These are phyloP conservation scores for Marronus borbonicus DNA, from an alignment of 2,888 invertebrate species.

Conservation along the genomic window DNA sequence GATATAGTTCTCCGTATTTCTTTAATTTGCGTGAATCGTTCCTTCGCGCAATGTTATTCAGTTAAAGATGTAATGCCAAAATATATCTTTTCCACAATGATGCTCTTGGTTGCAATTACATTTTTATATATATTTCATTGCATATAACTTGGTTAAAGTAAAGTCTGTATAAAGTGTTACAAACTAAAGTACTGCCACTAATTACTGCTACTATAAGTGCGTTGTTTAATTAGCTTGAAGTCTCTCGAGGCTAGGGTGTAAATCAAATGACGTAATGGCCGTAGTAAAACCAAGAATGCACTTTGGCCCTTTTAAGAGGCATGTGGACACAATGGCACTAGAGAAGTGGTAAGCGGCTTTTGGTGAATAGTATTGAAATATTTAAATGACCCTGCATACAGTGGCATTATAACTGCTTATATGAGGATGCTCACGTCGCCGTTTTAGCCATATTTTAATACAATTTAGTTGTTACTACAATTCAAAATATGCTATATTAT, in stretches of 20 bases:
- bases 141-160: not conserved
- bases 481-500: no score
- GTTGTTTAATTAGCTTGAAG: not conserved
- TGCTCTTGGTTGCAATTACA: no score
- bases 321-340: conserved; percentile 14
- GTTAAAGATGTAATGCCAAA: no score
- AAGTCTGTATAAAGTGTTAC: not conserved
- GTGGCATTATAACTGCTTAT: no score
- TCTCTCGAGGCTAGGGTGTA: conserved; percentile 20
- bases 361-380: conserved; percentile 29
- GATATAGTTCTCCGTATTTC: not conserved
- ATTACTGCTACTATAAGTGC: not conserved
- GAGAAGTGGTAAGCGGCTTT: conserved; percentile 20
- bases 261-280: conserved; percentile 36
- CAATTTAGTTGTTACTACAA: no score
- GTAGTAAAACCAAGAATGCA: conserved; percentile 29
- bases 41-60: no score
- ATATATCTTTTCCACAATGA: no score
- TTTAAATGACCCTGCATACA: conserved; percentile 25
- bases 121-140: no score
- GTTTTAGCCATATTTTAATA: no score
- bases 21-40: no score
- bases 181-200: conserved; percentile 3
- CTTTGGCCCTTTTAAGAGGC: conserved; percentile 20
- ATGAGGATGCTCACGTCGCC: no score